Percentiles rank a stretch among this genome's conserved stretches.
These are phyloP conservation scores for Meteorus cinctellus DNA, from an alignment of 2,888 invertebrate genomes.

Conservation along the genomic window DNA sequence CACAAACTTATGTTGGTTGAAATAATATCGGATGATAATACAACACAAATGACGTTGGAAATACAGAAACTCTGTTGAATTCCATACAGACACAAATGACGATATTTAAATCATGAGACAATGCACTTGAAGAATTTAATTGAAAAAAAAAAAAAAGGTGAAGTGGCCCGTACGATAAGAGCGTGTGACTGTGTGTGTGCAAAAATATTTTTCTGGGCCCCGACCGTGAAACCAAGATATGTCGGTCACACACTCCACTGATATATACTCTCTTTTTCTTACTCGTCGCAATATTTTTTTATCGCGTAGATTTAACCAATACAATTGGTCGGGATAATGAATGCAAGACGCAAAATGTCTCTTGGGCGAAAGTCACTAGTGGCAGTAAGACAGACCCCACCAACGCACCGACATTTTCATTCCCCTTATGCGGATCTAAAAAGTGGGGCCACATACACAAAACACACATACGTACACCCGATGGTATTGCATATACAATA, in stretches of 20 bases:
- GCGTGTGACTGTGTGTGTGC: not conserved
- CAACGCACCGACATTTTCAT: slow-evolving; percentile 77
- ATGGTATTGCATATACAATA: not conserved
- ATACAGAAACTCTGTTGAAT: not conserved
- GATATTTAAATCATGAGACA: not conserved
- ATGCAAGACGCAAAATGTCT: slow-evolving; percentile 55
- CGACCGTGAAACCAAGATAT: slow-evolving; percentile 28
- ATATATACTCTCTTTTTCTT: not conserved
- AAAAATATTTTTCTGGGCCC: not conserved
- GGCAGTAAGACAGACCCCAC: slow-evolving; percentile 70
- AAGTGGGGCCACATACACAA: slow-evolving; percentile 42
- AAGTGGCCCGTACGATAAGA: not conserved
- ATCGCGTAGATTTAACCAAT: not conserved
- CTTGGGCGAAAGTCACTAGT: slow-evolving; percentile 65
- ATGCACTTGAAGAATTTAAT: not conserved
- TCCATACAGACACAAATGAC: not conserved
- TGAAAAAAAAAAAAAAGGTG: not conserved
- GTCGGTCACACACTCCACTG: slow-evolving; percentile 13
- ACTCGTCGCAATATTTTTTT: not conserved
- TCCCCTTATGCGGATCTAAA: slow-evolving; percentile 51
- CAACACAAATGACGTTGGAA: not conserved
- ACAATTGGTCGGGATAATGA: slow-evolving; percentile 14
- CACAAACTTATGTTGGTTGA: slow-evolving; percentile 9
- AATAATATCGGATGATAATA: not conserved
- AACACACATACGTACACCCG: not conserved